phyloP scores from a whole-genome alignment of 2,888 invertebrate species.

The Lacanobia oleracea region DNA sequence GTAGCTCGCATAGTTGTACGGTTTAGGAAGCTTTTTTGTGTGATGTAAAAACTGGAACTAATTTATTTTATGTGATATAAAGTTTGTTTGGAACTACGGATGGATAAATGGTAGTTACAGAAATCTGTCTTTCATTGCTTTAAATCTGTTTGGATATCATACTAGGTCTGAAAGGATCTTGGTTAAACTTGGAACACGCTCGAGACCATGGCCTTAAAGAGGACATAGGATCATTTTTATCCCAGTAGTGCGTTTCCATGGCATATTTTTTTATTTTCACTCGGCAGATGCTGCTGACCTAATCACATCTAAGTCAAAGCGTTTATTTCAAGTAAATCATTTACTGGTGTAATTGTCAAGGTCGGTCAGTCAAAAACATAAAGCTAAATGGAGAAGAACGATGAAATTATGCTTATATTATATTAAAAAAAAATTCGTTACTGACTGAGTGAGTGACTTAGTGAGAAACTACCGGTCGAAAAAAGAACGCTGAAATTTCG shows the following conservation, averaged over 20 bases:
- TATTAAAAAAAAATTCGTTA: too few relatives aligned
- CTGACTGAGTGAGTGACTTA: too few relatives aligned
- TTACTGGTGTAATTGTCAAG: too few relatives aligned
- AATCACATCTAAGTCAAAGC: background rate
- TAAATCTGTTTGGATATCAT: background rate
- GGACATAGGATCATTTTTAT: background rate
- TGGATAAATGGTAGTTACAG: background rate
- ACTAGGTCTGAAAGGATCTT: background rate
- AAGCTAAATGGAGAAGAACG: too few relatives aligned
- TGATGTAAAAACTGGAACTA: background rate
- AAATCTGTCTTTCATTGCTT: background rate
- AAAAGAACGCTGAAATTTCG: too few relatives aligned
- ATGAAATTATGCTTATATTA: too few relatives aligned
- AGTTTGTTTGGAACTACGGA: background rate
- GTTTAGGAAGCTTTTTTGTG: background rate
- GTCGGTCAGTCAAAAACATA: too few relatives aligned
- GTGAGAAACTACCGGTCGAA: too few relatives aligned
- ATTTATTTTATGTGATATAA: background rate
- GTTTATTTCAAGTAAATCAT: too few relatives aligned
- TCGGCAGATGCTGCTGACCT: background rate
- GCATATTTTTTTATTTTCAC: background rate
- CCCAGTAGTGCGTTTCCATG: too few relatives aligned
- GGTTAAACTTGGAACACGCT: background rate
- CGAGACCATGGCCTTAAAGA: background rate
- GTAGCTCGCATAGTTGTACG: constrained; percentile 4